Percentiles rank a stretch among this genome's conserved stretches.
phyloP scores from a whole-genome alignment of 2,113 vertebrate genomes.

The Fulica atra region DNA sequence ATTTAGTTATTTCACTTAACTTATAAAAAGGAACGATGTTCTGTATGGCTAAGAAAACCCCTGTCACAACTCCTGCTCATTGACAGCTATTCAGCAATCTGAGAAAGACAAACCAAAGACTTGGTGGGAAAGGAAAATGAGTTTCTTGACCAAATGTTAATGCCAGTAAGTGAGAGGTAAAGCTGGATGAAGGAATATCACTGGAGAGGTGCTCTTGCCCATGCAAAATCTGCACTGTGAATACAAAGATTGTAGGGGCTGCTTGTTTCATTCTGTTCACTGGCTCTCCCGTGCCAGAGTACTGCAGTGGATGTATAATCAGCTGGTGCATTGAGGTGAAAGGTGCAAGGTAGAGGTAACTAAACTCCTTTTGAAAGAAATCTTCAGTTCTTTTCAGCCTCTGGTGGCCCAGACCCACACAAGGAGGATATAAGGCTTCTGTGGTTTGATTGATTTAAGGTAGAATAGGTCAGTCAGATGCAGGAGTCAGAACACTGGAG shows the following conservation, averaged over 20 bases:
- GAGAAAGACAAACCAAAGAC: neutral
- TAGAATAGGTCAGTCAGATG: constrained; percentile 13
- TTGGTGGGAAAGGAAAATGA: neutral
- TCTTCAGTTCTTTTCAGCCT: neutral
- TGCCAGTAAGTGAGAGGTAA: neutral
- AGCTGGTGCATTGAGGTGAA: neutral
- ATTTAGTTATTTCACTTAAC: neutral
- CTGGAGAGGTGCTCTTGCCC: neutral
- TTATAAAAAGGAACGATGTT: neutral
- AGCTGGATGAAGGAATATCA: neutral
- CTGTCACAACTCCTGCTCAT: neutral
- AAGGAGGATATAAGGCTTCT: neutral
- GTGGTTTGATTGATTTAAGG: constrained; percentile 12
- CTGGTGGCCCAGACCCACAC: neutral
- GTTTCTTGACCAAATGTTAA: neutral
- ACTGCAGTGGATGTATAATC: neutral
- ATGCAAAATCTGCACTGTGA: rapidly evolving
- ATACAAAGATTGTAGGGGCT: neutral
- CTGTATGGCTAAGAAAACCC: neutral
- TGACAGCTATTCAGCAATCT: neutral
- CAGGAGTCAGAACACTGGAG: neutral
- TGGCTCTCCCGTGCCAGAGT: neutral
- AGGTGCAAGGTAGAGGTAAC: neutral
- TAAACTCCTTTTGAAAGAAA: neutral
- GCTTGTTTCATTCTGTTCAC: neutral